Conservation (phyloP, 2,797 vertebrate species). For the Meda fulgida region DNA sequence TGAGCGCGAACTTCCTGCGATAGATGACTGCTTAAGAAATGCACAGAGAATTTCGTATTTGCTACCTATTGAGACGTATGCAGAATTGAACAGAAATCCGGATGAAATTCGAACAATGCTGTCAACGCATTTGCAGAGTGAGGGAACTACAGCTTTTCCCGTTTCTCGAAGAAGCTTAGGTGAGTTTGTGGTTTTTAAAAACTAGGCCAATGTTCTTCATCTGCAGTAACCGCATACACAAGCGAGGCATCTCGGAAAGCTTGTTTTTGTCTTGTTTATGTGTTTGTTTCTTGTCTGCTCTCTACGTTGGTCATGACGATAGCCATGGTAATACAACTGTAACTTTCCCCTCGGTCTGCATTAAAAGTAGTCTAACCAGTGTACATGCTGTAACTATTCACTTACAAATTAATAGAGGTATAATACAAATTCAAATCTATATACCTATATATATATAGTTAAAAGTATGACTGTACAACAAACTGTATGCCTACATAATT, state of each 20-base stretch:
- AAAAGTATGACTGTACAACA: too few species aligned
- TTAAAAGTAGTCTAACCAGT: too few species aligned
- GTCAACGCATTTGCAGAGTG: not conserved
- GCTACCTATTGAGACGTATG: not conserved
- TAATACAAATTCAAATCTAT: too few species aligned
- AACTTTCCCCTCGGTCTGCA: not conserved
- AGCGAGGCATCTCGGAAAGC: not conserved
- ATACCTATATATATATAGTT: too few species aligned
- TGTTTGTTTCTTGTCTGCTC: not conserved
- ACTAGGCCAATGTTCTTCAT: not conserved
- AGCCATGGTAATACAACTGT: not conserved
- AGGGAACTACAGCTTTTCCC: not conserved
- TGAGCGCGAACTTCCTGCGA: not conserved
- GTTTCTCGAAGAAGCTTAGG: not conserved
- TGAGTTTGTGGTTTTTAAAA: not conserved
- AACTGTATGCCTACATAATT: too few species aligned
- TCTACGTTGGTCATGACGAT: not conserved
- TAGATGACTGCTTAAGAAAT: not conserved
- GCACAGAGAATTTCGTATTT: not conserved
- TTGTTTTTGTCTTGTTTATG: not conserved
- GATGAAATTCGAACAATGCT: not conserved
- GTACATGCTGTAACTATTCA: too few species aligned
- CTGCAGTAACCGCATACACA: not conserved
- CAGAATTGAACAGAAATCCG: not conserved
- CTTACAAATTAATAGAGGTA: too few species aligned